Conservation (phyloP, 92 coral and sea anemone genomes). For the Muricea muricata region DNA sequence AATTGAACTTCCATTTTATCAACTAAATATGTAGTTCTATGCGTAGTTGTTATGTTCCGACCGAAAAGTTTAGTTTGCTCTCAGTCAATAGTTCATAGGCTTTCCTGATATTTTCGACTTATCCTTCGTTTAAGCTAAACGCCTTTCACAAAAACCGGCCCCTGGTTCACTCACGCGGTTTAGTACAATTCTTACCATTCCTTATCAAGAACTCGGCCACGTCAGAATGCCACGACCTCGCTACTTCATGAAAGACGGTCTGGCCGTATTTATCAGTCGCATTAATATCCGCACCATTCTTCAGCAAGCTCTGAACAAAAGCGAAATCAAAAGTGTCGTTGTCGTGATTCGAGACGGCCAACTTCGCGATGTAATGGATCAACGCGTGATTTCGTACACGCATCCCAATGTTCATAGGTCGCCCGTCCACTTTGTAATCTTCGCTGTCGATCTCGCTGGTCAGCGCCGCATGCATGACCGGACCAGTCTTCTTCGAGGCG, state of each 20-base stretch:
- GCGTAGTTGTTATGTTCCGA: no score
- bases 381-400: constrained; percentile 52
- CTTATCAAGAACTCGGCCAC: constrained; percentile 27
- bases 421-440: constrained; percentile 24
- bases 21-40: no score
- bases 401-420: background rate
- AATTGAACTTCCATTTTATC: no score
- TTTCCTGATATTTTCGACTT: no score
- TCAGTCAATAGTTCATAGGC: no score
- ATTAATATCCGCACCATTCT: constrained; percentile 37
- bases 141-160: no score
- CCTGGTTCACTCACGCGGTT: no score
- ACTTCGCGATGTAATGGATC: constrained; percentile 40
- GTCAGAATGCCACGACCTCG: constrained; percentile 41
- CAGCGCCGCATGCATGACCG: constrained; percentile 43
- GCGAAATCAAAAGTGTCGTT: constrained; percentile 42
- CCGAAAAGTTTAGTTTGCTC: no score
- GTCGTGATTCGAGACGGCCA: constrained; percentile 42
- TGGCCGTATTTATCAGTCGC: constrained; percentile 43
- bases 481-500: constrained; percentile 35
- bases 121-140: no score
- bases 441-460: constrained; percentile 41
- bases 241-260: constrained; percentile 44
- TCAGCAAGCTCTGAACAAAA: constrained; percentile 25
- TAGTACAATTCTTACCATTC: constrained; percentile 33